Percentiles rank a stretch among this genome's conserved stretches.
Conservation (phyloP, 2,888 invertebrate genomes). For the Seira sanloemensis region DNA sequence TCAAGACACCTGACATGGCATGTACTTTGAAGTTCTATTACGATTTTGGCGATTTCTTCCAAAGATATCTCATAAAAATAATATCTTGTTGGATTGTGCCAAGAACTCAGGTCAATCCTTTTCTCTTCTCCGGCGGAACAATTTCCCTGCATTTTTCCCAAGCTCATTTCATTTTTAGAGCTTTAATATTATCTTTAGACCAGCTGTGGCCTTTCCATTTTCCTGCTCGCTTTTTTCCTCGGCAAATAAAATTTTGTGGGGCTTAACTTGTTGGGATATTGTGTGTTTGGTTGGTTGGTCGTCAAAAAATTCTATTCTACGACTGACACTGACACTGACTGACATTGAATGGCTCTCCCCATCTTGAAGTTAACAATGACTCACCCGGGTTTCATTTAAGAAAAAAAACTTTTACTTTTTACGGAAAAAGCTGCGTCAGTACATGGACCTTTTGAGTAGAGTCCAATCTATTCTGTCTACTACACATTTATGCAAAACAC, state of each 20-base stretch:
- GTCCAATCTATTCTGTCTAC: too few relatives aligned
- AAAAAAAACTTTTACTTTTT: not conserved
- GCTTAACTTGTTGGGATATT: not conserved
- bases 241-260: not conserved
- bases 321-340: slow-evolving; percentile 61
- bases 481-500: not conserved
- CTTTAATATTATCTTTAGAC: slow-evolving; percentile 3
- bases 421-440: not conserved
- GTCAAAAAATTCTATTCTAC: not conserved
- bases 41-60: too few relatives aligned
- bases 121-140: slow-evolving; percentile 10
- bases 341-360: slow-evolving; percentile 58
- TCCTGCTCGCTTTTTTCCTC: not conserved
- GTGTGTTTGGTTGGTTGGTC: not conserved
- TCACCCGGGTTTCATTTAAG: slow-evolving; percentile 55
- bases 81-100: too few relatives aligned
- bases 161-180: slow-evolving; percentile 31
- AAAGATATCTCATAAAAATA: too few relatives aligned
- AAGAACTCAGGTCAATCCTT: not conserved
- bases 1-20: too few relatives aligned
- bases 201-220: slow-evolving; percentile 29
- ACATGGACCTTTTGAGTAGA: not conserved
- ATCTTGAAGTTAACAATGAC: slow-evolving; percentile 42
- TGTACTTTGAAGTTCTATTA: too few relatives aligned
- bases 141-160: slow-evolving; percentile 32